These are phyloP conservation scores for Drosophila gunungcola DNA, from an alignment of 1,140 invertebrate genomes.

Conservation along the genomic window DNA sequence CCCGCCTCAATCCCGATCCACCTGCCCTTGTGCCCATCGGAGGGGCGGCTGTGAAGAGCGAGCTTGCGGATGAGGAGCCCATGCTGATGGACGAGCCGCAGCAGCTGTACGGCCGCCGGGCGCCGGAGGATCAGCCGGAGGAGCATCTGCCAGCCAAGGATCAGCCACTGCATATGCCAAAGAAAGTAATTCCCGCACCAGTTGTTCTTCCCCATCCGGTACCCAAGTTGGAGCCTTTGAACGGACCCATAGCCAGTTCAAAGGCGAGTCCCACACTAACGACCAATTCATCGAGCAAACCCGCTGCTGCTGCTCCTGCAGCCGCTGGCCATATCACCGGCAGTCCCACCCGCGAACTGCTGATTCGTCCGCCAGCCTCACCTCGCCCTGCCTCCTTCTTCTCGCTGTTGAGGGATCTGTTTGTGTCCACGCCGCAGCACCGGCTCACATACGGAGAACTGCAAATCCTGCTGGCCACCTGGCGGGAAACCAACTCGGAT, in stretches of 20 bases:
- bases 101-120: constrained; percentile 58
- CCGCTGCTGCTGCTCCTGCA: neutral
- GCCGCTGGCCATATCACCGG: constrained; percentile 10
- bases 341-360: constrained; percentile 21
- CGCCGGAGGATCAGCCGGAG: constrained; percentile 38
- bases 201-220: constrained; percentile 18
- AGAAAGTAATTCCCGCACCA: constrained; percentile 21
- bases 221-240: constrained; percentile 65
- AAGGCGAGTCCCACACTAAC: constrained; percentile 16
- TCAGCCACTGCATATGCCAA: constrained; percentile 25
- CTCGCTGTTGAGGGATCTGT: constrained; percentile 92
- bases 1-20: constrained; percentile 66
- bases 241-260: constrained; percentile 8
- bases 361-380: constrained; percentile 81
- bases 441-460: constrained; percentile 90
- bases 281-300: constrained; percentile 1
- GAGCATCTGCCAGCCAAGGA: constrained; percentile 14
- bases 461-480: constrained; percentile 90
- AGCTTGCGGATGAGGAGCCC: constrained; percentile 25
- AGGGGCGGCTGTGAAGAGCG: constrained; percentile 5
- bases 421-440: constrained; percentile 93
- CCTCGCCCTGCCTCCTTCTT: constrained; percentile 92
- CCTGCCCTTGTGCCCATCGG: constrained; percentile 78
- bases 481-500: constrained; percentile 88
- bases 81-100: constrained; percentile 68